A percentile compares a stretch with the other conserved stretches of the same genome.
Evolutionary conservation across 2,113 vertebrate species (phyloP).

Genomic region (Lagopus leucura): DNA sequence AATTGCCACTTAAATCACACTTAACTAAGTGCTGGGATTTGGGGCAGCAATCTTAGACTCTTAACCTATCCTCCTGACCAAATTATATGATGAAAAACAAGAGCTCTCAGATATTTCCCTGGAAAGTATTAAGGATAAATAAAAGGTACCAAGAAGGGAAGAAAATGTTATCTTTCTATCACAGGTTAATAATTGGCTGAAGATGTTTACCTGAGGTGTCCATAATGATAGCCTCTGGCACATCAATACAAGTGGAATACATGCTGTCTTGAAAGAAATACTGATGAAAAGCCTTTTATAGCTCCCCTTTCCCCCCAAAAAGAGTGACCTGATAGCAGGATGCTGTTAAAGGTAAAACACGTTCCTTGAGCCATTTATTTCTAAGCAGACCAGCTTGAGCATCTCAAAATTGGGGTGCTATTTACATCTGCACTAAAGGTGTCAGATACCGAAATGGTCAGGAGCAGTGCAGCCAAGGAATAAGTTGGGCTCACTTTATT

Average conservation of each 20-base stretch:
- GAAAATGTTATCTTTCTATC: constrained; percentile 41
- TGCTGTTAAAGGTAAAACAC: not conserved
- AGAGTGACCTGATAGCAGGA: not conserved
- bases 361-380: not conserved
- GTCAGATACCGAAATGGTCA: not conserved
- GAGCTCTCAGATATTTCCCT: constrained; percentile 54
- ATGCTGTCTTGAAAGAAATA: constrained; percentile 42
- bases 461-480: not conserved
- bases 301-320: not conserved
- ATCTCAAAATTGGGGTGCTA: not conserved
- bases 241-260: constrained; percentile 56
- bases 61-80: constrained; percentile 48
- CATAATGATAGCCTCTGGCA: constrained; percentile 59
- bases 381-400: not conserved
- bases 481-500: not conserved
- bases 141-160: constrained; percentile 17
- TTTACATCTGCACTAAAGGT: not conserved
- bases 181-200: constrained; percentile 53
- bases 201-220: constrained; percentile 47
- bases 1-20: constrained; percentile 65
- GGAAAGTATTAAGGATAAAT: constrained; percentile 56
- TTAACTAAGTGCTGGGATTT: constrained; percentile 56
- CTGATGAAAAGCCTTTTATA: constrained; percentile 1
- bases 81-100: constrained; percentile 49
- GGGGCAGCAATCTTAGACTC: constrained; percentile 36